Conservation (phyloP, 1,140 invertebrate genomes). For the Anthonomus grandis region DNA sequence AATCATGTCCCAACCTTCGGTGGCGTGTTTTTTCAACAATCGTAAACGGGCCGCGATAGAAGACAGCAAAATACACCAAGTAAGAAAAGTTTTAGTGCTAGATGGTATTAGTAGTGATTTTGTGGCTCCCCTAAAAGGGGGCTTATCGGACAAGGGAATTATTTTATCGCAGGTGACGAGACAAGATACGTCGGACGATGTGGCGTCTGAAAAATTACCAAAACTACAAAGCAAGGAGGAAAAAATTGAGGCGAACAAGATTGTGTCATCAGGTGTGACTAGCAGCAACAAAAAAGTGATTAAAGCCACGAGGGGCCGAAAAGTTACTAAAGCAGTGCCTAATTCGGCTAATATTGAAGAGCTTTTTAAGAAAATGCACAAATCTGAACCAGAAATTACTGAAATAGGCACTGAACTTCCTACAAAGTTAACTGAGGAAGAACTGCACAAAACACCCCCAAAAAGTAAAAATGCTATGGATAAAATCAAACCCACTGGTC, state of each 20-base stretch:
- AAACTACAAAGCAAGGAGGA: slow-evolving; percentile 28
- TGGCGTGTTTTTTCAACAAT: slow-evolving; percentile 65
- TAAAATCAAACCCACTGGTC: slow-evolving; percentile 52
- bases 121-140: slow-evolving; percentile 1
- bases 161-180: slow-evolving; percentile 14
- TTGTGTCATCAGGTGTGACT: slow-evolving; percentile 6
- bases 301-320: slow-evolving; percentile 1
- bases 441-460: slow-evolving; percentile 36
- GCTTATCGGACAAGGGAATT: slow-evolving; percentile 12
- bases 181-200: slow-evolving; percentile 14
- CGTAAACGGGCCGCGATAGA: slow-evolving; percentile 66
- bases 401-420: neutral
- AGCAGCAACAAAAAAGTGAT: slow-evolving; percentile 7
- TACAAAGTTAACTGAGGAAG: neutral
- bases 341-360: slow-evolving; percentile 30
- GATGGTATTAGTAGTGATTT: slow-evolving; percentile 38
- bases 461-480: slow-evolving; percentile 50
- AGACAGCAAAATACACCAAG: slow-evolving; percentile 57
- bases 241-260: slow-evolving; percentile 19
- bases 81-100: slow-evolving; percentile 58
- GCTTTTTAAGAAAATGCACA: slow-evolving; percentile 30
- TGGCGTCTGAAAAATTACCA: slow-evolving; percentile 8
- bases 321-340: slow-evolving; percentile 19
- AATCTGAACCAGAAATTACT: slow-evolving; percentile 13
- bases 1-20: slow-evolving; percentile 66